phyloP scores from a whole-genome alignment of 2,113 vertebrate species.

The Myotis davidii region DNA sequence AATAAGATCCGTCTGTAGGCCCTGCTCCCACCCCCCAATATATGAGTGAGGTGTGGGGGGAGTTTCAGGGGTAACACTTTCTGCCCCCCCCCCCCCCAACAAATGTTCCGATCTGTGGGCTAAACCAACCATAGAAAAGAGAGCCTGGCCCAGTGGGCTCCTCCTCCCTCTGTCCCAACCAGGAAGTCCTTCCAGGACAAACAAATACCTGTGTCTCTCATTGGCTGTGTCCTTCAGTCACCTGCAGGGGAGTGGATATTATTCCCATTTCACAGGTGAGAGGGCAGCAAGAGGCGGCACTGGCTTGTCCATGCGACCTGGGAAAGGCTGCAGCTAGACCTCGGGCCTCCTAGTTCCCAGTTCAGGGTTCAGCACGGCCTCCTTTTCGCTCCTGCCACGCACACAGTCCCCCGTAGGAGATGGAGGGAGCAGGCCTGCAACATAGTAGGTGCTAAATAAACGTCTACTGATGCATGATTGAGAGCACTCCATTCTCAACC shows the following conservation, averaged over 20 bases:
- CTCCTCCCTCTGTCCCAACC: neutral
- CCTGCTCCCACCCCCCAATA: neutral
- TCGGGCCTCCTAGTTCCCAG: neutral
- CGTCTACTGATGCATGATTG: neutral
- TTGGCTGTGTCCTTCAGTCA: neutral
- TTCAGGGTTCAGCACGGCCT: neutral
- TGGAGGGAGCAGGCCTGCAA: neutral
- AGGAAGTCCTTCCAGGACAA: slow-evolving; percentile 37
- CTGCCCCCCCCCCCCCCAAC: neutral
- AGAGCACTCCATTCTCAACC: neutral
- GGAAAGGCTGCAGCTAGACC: neutral
- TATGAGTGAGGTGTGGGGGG: neutral
- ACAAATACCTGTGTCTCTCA: neutral
- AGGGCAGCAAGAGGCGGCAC: neutral
- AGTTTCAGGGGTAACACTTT: neutral
- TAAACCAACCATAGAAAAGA: neutral
- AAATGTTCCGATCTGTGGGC: neutral
- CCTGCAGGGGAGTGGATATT: neutral
- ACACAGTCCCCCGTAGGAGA: neutral
- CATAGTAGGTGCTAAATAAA: slow-evolving; percentile 3
- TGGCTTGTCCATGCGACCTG: neutral
- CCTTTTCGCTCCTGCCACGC: too few relatives aligned
- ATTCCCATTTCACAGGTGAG: neutral
- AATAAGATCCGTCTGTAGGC: neutral
- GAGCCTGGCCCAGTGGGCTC: neutral